Conservation (phyloP, 2,113 vertebrate species). For the Willisornis vidua region DNA sequence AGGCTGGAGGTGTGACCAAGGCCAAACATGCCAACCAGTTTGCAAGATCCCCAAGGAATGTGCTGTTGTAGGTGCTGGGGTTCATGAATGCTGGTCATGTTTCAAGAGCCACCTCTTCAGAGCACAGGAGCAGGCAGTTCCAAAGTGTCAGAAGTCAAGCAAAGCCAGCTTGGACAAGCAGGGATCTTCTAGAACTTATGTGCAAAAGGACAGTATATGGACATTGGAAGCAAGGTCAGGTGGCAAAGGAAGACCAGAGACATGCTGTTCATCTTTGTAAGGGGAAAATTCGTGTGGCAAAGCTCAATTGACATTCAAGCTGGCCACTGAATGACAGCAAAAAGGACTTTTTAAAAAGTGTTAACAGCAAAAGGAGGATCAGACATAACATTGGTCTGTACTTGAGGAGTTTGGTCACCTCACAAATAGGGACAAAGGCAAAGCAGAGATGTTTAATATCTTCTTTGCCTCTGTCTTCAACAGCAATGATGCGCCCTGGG, state of each 20-base stretch:
- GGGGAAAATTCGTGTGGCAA: neutral
- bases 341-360: neutral
- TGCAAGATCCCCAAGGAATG: neutral
- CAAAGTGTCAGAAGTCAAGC: neutral
- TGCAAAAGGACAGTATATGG: neutral
- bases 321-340: neutral
- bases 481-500: neutral
- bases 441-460: neutral
- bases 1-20: neutral
- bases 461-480: neutral
- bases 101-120: neutral
- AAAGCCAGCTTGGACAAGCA: neutral
- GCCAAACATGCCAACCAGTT: neutral
- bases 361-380: neutral
- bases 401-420: neutral
- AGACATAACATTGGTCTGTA: rapidly evolving
- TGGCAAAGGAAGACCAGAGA: neutral
- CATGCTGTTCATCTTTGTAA: neutral
- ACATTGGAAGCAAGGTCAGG: neutral
- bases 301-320: neutral
- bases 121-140: neutral
- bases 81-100: neutral
- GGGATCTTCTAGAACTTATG: neutral
- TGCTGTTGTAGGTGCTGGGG: neutral
- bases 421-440: neutral